Evolutionary conservation across 1,140 invertebrate genomes (phyloP).

Genomic region (Proales similis): DNA sequence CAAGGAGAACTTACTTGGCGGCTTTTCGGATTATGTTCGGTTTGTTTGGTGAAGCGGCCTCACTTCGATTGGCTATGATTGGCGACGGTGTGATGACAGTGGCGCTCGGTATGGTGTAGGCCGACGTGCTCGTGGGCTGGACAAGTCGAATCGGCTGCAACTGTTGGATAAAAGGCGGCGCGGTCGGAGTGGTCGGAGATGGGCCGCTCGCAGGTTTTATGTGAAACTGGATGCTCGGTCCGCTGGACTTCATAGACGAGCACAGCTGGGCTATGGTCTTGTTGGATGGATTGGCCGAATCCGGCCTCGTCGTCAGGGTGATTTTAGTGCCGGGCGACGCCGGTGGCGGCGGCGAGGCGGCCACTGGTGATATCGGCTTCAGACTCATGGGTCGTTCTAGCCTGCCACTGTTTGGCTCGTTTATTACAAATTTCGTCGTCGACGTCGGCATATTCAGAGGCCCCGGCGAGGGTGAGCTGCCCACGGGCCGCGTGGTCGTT

Average conservation of each 20-base stretch:
- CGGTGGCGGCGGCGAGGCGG: background rate
- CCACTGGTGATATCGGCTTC: too few relatives aligned
- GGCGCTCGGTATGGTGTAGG: background rate
- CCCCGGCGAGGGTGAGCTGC: background rate
- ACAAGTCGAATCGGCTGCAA: slow-evolving; percentile 6
- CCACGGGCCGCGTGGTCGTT: background rate
- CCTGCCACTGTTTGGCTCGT: background rate
- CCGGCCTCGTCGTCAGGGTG: too few relatives aligned
- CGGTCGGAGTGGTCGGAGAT: background rate
- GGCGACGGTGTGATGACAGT: background rate
- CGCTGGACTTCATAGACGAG: background rate
- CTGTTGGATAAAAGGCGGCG: background rate
- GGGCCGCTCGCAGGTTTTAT: background rate
- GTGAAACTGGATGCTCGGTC: background rate
- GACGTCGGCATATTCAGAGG: background rate
- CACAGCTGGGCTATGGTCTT: slow-evolving; percentile 29
- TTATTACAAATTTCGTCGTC: slow-evolving; percentile 3
- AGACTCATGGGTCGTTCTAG: too few relatives aligned
- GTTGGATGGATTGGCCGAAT: too few relatives aligned
- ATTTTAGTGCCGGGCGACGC: too few relatives aligned
- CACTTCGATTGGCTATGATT: too few relatives aligned
- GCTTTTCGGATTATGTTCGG: slow-evolving; percentile 35
- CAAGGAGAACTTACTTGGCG: background rate
- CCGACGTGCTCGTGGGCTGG: background rate
- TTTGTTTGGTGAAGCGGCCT: slow-evolving; percentile 18